Base-by-base conservation (phyloP, 2,888 invertebrate genomes). In the Lasioglossum morio region DNA sequence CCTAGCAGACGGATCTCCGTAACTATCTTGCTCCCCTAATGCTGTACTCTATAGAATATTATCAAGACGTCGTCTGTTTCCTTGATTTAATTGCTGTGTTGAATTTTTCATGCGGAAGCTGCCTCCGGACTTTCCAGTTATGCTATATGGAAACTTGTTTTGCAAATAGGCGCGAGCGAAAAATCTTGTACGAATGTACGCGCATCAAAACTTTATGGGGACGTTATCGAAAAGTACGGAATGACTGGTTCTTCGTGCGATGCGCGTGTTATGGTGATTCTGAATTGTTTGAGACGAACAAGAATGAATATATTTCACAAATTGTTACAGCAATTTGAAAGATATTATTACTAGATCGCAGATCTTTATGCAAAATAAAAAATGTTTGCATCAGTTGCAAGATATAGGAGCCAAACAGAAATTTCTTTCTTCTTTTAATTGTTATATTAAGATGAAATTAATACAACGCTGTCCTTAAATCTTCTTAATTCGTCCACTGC, bases 1-100 rank as follows among this genome's bases (percentile, higher is more conserved):
- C 57, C 72, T 19, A 57, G 66, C 77, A 82, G 84, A 86, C 81
- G 66, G 53, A 40, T 53, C 74, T 40, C 34, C 30, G 72, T 46
- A 57, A 77, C 37, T 72, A 57, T 70, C 60, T 60, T 72, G 53
- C 76, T 74, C 53, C 77, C 69, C 69, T 53, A 77, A 53, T 74
- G 63, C 37, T 60, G 43, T 10, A 23, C 53, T 12, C 23, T 12
- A 37, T 46, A 46, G 14, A 16, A 40, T 69, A 69, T 69, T 69
- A 69, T 69, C 69, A 69, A 69, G 69, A 69, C 69, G 34, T 40
- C 40, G 53, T n/a, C 34, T 12, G n/a, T 53, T 53, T 53, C 73
- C 37, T 34, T 74, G n/a, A 53, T 53, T 37, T 37, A 74, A 74
- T 37, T 53, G 34, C 37, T 4, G 34, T 1, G 12, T 12, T 69